Evolutionary conservation across 2,113 vertebrate species (phyloP).

Genomic region (Pithys albifrons): DNA sequence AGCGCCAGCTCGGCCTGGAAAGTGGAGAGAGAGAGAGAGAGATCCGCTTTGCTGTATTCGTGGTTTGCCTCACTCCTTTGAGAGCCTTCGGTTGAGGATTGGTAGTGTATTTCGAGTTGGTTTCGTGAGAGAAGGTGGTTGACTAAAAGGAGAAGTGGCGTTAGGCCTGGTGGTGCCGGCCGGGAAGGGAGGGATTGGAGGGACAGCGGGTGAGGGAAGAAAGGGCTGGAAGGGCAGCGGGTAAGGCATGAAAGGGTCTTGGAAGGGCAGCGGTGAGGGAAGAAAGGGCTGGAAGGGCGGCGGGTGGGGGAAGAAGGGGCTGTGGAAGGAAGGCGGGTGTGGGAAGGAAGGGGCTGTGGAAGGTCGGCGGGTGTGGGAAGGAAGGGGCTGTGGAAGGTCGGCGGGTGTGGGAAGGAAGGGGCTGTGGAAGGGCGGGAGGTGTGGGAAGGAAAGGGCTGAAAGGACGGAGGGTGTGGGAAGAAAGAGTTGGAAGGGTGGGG

Average conservation of each 20-base stretch:
- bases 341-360: neutral
- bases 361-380: rapidly evolving
- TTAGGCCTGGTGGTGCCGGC: rapidly evolving
- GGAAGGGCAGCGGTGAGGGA: rapidly evolving
- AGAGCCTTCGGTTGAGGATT: neutral
- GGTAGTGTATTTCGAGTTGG: rapidly evolving
- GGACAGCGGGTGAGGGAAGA: rapidly evolving
- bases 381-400: rapidly evolving
- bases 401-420: rapidly evolving
- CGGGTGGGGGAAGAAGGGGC: neutral
- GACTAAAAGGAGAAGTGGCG: rapidly evolving
- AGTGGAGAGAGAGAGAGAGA: rapidly evolving
- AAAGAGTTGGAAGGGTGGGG: rapidly evolving
- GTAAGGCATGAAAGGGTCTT: no score
- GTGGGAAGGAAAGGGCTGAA: neutral
- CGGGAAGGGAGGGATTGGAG: neutral
- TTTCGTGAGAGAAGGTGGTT: rapidly evolving
- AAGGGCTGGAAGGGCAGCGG: no score
- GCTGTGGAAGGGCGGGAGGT: rapidly evolving
- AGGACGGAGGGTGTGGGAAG: rapidly evolving
- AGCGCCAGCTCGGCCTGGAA: rapidly evolving
- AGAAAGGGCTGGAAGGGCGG: rapidly evolving
- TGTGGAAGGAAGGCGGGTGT: rapidly evolving
- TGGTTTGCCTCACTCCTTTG: rapidly evolving
- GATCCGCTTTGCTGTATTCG: rapidly evolving